Evolutionary conservation across 2,797 vertebrate species (phyloP), one percentile per base, ranked within the genome.

Genomic region (Furcifer pardalis): DNA sequence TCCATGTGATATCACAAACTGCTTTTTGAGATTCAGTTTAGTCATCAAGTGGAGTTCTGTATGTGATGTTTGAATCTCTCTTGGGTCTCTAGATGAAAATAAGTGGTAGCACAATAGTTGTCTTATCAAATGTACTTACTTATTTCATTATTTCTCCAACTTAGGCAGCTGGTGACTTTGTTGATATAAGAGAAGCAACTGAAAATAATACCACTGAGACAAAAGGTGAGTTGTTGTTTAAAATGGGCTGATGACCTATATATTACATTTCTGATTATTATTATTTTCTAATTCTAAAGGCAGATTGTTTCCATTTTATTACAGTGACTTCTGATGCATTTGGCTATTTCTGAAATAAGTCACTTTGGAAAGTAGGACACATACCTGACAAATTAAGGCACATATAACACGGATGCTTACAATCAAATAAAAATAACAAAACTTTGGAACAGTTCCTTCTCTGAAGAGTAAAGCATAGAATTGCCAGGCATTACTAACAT

Each of bases 111-210:
- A 44, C 9, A 23, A 30, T 44, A 81, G 65, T 79, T 25, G 13
- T 25, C 21, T 68, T 63, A 37, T 87, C 9, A 80, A 75, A 46
- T 71, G 87, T 83, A 1, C 81, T 94, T 84, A 91, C 63, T 19
- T 63, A 13, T 13, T 84, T 63, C 85, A 87, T 37, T 10, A 35
- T 90, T 79, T 86, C 92, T 94, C 88, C 93, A 84, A 92, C 87
- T n/a, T 89, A 99, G 98, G 95, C 88, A 93, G 96, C 96, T 91
- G 95, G 96, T 40, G 96, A 97, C 88, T 97, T 97, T 92, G 94
- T 98, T 89, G 98, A 99, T 92, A 99, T 99, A 94, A 97, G 96
- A 96, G 98, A 99, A 95, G 96, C 97, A 79, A 92, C 96, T 21
- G 93, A 93, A 94, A 96, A 96, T 89, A 93, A 92, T 30, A 93